Conservation (phyloP, 2,113 vertebrate species). For the Solea solea region DNA sequence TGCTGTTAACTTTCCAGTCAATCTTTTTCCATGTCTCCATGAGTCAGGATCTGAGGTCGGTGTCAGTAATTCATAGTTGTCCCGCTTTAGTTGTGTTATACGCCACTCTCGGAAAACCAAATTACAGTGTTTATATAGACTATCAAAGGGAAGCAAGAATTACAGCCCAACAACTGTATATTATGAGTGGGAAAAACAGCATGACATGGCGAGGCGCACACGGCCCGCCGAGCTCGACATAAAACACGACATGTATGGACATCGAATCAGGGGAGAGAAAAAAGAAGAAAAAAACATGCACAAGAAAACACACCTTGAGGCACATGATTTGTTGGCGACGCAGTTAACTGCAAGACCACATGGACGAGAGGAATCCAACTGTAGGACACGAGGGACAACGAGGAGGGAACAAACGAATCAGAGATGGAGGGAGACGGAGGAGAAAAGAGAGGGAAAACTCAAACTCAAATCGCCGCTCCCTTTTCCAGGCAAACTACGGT, state of each 20-base stretch:
- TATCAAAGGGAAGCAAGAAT: constrained; percentile 67
- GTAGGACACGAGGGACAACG: constrained; percentile 80
- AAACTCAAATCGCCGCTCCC: too few species aligned
- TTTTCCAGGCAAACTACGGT: too few species aligned
- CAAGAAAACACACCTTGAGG: constrained; percentile 13
- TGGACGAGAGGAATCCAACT: constrained; percentile 78
- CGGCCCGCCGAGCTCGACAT: constrained; percentile 35
- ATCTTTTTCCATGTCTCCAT: constrained; percentile 33
- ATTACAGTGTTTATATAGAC: constrained; percentile 66
- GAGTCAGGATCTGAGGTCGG: constrained; percentile 26
- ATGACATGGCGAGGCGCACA: constrained; percentile 52
- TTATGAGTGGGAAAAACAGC: constrained; percentile 64
- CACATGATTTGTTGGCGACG: constrained; percentile 47
- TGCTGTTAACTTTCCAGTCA: constrained; percentile 22
- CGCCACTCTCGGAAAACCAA: constrained; percentile 64
- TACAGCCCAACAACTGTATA: constrained; percentile 58
- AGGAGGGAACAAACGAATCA: constrained; percentile 73
- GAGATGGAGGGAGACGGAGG: background rate
- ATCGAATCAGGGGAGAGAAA: background rate
- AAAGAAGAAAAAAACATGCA: background rate
- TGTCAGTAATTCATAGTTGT: constrained; percentile 57
- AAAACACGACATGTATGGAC: constrained; percentile 39
- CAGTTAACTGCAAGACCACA: constrained; percentile 31
- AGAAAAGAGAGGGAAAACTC: background rate
- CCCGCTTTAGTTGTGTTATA: constrained; percentile 39